A percentile compares a stretch with the other conserved stretches of the same genome.
phyloP scores from a whole-genome alignment of 2,797 vertebrate species.

The Anguilla megastoma region DNA sequence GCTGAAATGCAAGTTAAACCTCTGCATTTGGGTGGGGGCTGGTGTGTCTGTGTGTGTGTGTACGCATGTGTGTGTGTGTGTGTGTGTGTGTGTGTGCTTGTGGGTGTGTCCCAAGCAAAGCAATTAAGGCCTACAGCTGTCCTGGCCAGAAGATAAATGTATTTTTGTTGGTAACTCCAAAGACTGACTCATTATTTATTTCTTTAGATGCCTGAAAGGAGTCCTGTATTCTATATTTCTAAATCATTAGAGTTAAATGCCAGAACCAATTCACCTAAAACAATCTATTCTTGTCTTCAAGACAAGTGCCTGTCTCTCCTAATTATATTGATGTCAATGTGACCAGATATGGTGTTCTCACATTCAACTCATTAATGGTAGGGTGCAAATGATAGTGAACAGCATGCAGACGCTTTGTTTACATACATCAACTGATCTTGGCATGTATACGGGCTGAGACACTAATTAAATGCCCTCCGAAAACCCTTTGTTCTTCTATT shows the following conservation, averaged over 20 bases:
- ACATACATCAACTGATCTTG: background rate
- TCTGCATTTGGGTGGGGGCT: background rate
- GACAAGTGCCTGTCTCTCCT: background rate
- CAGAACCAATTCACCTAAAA: conserved; percentile 5
- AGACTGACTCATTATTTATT: background rate
- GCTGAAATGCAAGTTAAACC: background rate
- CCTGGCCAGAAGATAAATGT: conserved; percentile 6
- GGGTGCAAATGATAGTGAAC: background rate
- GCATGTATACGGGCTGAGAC: background rate
- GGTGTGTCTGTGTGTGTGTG: too few species aligned
- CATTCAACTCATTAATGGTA: background rate
- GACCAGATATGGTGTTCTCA: conserved; percentile 7
- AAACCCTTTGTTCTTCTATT: too few species aligned
- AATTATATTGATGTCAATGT: background rate
- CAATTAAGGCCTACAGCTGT: conserved; percentile 12
- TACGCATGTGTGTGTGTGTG: background rate
- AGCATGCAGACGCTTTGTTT: background rate
- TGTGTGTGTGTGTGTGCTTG: background rate
- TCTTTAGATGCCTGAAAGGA: background rate
- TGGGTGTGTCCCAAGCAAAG: background rate
- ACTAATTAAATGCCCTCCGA: background rate
- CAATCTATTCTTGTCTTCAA: background rate
- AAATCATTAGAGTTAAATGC: background rate
- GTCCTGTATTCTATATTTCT: background rate
- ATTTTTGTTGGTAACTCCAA: background rate